Evolutionary conservation across 2,113 vertebrate genomes (phyloP).

Genomic region (Heliornis fulica): DNA sequence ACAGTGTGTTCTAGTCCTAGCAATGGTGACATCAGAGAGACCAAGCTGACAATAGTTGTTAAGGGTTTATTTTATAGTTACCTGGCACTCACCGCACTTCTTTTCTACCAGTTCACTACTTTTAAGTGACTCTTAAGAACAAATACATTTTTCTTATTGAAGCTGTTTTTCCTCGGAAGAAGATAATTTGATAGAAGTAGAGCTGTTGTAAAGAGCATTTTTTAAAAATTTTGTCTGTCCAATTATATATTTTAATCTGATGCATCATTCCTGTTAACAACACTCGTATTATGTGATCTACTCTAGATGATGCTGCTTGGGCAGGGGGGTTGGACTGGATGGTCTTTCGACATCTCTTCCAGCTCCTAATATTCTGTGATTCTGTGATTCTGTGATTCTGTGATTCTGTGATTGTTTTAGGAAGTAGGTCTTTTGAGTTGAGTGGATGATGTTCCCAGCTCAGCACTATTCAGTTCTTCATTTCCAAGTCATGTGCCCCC

Average conservation of each 20-base stretch:
- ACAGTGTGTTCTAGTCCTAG: background rate
- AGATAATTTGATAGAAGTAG: background rate
- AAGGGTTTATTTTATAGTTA: background rate
- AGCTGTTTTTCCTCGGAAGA: background rate
- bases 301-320: too few species aligned
- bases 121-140: background rate
- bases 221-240: rapidly evolving
- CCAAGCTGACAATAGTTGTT: background rate
- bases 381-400: too few species aligned
- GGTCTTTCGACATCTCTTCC: too few species aligned
- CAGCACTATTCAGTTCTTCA: background rate
- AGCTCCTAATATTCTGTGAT: too few species aligned
- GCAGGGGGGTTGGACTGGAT: too few species aligned
- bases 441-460: background rate
- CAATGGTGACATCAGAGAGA: background rate
- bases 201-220: background rate
- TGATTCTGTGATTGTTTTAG: background rate
- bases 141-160: background rate
- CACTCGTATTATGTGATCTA: too few species aligned
- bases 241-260: background rate
- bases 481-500: background rate
- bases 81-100: background rate
- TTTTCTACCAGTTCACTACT: background rate
- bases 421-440: background rate
- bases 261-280: background rate